Percentiles rank a stretch among this genome's conserved stretches.
Evolutionary conservation across 2,113 vertebrate genomes (phyloP).

Genomic region (Scomber scombrus): DNA sequence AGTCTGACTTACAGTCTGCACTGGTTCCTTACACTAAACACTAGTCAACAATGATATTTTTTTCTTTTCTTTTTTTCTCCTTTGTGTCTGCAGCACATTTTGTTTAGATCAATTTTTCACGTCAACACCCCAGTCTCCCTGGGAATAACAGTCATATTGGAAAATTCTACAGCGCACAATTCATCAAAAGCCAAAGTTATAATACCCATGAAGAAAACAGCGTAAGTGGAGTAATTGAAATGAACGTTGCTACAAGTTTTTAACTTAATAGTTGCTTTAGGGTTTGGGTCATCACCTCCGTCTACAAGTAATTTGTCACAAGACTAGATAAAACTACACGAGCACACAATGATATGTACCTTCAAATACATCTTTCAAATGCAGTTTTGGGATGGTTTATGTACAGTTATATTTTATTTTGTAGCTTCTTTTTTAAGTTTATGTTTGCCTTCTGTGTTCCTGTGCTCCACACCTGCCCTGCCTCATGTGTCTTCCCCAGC

Average conservation of each 20-base stretch:
- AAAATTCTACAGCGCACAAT: background rate
- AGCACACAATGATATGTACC: too few species aligned
- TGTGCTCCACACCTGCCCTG: too few species aligned
- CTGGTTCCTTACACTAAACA: constrained; percentile 9
- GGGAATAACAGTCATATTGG: background rate
- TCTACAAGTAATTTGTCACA: too few species aligned
- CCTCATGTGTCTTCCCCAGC: too few species aligned
- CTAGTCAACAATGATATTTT: constrained; percentile 16
- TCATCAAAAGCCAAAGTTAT: background rate
- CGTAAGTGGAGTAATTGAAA: background rate
- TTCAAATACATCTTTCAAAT: too few species aligned
- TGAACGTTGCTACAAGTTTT: background rate
- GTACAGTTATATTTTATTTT: too few species aligned
- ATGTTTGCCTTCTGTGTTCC: too few species aligned
- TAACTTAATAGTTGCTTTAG: too few species aligned
- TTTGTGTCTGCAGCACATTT: constrained; percentile 13
- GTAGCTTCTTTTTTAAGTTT: too few species aligned
- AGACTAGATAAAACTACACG: too few species aligned
- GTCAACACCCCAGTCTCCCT: constrained; percentile 2
- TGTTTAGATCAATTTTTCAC: constrained; percentile 13
- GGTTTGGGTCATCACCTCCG: too few species aligned
- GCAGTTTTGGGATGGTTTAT: too few species aligned
- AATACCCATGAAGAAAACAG: background rate
- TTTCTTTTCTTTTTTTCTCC: background rate
- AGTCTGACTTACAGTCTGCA: constrained; percentile 22